Evolutionary conservation across 2,888 invertebrate species (phyloP).

Genomic region (Stenurella melanura): DNA sequence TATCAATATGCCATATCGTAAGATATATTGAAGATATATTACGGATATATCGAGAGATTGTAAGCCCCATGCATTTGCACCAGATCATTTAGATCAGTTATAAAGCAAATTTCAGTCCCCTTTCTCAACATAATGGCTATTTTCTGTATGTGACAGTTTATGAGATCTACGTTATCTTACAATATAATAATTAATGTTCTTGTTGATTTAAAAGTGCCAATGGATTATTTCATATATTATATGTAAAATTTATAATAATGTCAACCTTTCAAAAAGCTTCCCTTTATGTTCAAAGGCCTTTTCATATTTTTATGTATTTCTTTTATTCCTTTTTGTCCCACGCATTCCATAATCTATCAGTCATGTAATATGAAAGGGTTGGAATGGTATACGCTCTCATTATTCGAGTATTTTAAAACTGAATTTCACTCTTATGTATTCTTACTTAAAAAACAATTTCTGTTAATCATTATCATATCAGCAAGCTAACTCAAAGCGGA

Average conservation of each 20-base stretch:
- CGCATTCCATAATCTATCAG: neutral
- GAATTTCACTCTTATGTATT: neutral
- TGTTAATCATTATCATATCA: neutral
- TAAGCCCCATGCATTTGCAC: no score
- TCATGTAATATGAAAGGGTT: neutral
- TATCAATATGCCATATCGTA: no score
- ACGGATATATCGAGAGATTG: no score
- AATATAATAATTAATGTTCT: no score
- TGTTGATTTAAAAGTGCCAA: no score
- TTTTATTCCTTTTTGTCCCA: neutral
- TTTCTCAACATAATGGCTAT: no score
- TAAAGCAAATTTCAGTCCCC: no score
- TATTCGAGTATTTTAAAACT: neutral
- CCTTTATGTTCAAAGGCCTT: neutral
- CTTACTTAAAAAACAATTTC: neutral
- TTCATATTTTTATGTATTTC: constrained; percentile 7
- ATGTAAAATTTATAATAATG: neutral
- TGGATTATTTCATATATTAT: no score
- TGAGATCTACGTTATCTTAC: no score
- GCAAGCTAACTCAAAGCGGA: neutral
- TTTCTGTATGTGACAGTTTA: no score
- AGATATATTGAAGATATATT: no score
- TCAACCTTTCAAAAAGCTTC: neutral
- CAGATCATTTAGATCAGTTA: no score
- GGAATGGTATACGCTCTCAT: neutral